Base-by-base conservation (phyloP, 2,888 invertebrate species). In the Eupithecia subfuscata region DNA sequence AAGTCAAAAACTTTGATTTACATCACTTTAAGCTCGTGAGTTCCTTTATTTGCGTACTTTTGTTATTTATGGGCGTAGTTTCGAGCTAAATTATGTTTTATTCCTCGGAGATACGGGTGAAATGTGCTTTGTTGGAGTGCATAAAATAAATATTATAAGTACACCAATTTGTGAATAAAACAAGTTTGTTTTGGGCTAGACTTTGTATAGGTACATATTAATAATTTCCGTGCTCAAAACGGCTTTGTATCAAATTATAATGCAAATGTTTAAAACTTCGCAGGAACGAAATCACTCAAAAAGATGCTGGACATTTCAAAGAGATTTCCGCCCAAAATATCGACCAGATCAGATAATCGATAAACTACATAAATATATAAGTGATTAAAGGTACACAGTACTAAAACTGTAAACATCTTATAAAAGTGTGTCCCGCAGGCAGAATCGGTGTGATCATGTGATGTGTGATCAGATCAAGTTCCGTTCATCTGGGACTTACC, bases 1-100 rank as follows among this genome's bases (percentile, higher is more conserved):
- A 78, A 87, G 84, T 82, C 85, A 82, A 84, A 83, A 73, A 85
- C 82, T 82, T 60, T 89, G 87, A 89, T 86, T 87, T 88, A 89
- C 84, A 85, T 84, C 82, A 80, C 80, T 82, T 83, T 79, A 82
- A 82, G 82, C 81, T 82, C 80, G 76, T 79, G 77, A 79, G 79
- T 67, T 70, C 72, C 83, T 73, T 73, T 77, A 79, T 80, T 75
- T 75, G 73, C 60, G 69, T 72, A 70, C 67, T 76, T 74, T 69
- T n/a, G 64, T 71, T 74, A 74, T 74, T 77, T 73, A 75, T 75
- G 52, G 67, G 25, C 52, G 60, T 77, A 75, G 75, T 73, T 75
- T 70, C 70, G 69, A 40, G 65, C 70, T 74, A 45, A 74, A 69
- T 77, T 77, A 71, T 72, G 48, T 60, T 73, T 68, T 75, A 73